Evolutionary conservation across 2,888 invertebrate genomes (phyloP), one percentile per base, ranked within the genome.

Genomic region (Zele albiditarsus): DNA sequence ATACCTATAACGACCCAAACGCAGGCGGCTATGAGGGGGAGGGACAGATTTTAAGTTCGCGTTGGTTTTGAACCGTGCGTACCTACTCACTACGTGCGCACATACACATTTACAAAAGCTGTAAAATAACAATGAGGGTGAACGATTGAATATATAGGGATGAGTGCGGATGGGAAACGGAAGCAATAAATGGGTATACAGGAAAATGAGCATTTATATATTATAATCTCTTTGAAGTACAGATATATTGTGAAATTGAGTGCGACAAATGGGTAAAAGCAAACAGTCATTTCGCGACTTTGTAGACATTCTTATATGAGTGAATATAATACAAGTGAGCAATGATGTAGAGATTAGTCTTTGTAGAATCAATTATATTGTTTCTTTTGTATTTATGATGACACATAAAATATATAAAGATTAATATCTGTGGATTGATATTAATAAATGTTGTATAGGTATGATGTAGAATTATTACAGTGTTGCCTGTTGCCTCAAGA

Each of bases 1-100:
- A 53, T 62, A 28, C 62, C 31, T 62, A 38, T 38, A 53, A 23
- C 69, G 28, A 49, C 69, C 69, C 69, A 38, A 70, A 58, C 38
- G 57, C 60, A 38, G 2, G 8, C 20, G 33, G 6, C 12, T 20
- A 20, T 23, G 57, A 23, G 33, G 31, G 31, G 23, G 68, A 67
- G 46, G 20, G 28, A 46, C 42, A 42, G 31, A 33, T 33, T 68
- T 68, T 31, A 23, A 31, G 49, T 31, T 68, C n/a, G 68, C 68
- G 57, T 53, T 31, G 68, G 53, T 68, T 68, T 16, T 57, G 33
- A 60, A 20, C 38, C 27, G 27, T 38, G 27, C 2, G 10, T 38
- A 38, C 38, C 38, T 38, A 38, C 8, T 12, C 8, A 38, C 38
- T 8, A 38, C 8, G 38, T 8, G 12, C 8, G 38, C 38, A 8